Conservation (phyloP, 2,113 vertebrate genomes). For the Atrichornis clamosus region DNA sequence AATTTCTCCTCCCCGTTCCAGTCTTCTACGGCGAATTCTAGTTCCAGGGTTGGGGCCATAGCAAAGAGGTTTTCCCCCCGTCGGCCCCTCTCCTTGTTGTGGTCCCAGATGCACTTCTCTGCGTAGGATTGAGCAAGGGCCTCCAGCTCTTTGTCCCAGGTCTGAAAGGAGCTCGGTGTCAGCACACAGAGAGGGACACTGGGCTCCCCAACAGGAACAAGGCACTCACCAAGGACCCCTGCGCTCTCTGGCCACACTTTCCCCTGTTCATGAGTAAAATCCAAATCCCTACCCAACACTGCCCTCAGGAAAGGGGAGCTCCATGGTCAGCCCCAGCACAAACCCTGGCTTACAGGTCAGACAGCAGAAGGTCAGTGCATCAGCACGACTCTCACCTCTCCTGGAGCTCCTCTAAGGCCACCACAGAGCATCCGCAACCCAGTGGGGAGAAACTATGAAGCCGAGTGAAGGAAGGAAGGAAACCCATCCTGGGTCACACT, state of each 20-base stretch:
- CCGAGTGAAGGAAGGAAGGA: not conserved
- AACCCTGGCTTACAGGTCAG: not conserved
- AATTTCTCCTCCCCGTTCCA: constrained; percentile 69
- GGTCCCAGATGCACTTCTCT: constrained; percentile 76
- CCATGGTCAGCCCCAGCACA: not conserved
- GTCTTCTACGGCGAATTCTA: constrained; percentile 62
- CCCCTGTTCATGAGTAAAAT: not conserved
- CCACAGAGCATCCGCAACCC: not conserved
- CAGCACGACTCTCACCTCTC: not conserved
- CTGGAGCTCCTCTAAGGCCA: not conserved
- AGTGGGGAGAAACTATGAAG: accelerated
- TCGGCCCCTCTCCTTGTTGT: constrained; percentile 73
- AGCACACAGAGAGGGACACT: not conserved
- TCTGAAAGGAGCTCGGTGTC: constrained; percentile 44
- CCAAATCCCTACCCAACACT: not conserved
- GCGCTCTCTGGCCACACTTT: not conserved
- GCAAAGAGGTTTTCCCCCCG: constrained; percentile 78
- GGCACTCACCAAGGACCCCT: not conserved
- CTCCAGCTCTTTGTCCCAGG: constrained; percentile 72
- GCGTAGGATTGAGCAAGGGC: constrained; percentile 74
- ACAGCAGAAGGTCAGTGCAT: too few relatives aligned
- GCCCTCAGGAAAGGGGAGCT: not conserved
- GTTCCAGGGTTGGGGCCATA: constrained; percentile 68
- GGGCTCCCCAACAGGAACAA: not conserved
- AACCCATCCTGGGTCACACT: accelerated